These are phyloP conservation scores for Phaenicophaeus curvirostris DNA, from an alignment of 2,797 vertebrate species.

Conservation along the genomic window DNA sequence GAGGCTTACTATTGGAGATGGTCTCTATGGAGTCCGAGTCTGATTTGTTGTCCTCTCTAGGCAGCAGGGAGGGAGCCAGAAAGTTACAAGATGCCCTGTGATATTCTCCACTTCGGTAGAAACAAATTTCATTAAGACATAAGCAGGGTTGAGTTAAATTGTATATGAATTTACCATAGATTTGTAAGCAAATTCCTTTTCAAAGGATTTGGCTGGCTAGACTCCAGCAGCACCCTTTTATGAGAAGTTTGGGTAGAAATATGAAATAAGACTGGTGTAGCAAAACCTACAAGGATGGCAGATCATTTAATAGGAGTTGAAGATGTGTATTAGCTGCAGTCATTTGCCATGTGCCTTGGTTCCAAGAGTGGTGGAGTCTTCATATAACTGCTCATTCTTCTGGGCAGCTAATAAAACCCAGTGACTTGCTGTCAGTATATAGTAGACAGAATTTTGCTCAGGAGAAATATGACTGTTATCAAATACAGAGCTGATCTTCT, in stretches of 20 bases:
- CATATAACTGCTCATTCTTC: not conserved
- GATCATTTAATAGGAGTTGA: not conserved
- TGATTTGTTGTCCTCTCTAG: not conserved
- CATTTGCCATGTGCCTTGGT: rapidly evolving
- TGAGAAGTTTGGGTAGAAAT: not conserved
- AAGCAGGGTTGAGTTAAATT: not conserved
- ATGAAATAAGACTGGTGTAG: not conserved
- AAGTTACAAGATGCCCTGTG: not conserved
- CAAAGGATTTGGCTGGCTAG: not conserved
- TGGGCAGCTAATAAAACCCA: not conserved
- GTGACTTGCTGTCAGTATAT: not conserved
- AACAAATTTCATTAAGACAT: not conserved
- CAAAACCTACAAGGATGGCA: not conserved
- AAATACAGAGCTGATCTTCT: not conserved
- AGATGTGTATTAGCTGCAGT: not conserved
- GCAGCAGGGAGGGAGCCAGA: not conserved
- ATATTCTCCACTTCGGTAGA: not conserved
- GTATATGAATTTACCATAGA: not conserved
- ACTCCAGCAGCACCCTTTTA: not conserved
- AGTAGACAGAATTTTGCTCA: not conserved
- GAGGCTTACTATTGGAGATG: not conserved
- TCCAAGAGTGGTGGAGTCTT: not conserved
- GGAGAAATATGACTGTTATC: not conserved
- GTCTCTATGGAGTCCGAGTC: not conserved
- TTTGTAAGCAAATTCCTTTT: not conserved